Conservation (phyloP, 2,888 invertebrate species). For the Abrostola tripartita region DNA sequence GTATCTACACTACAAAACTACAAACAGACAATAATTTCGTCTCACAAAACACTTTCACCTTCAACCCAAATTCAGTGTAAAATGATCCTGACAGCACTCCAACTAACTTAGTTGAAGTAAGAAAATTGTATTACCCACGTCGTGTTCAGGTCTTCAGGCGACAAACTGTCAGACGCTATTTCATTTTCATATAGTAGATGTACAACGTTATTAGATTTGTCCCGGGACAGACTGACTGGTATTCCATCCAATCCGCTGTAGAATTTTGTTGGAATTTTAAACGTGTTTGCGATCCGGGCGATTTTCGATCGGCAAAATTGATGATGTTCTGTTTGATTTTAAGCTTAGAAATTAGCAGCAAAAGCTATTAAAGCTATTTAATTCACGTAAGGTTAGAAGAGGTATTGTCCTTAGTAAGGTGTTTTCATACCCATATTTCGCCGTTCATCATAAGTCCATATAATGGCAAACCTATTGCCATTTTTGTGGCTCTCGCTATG, state of each 20-base stretch:
- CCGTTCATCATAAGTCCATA: no score
- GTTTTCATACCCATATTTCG: no score
- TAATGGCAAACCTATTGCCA: no score
- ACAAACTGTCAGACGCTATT: conserved; percentile 10
- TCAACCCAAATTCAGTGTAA: background rate
- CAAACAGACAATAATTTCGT: background rate
- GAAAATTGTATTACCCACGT: conserved; percentile 5
- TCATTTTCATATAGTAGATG: conserved; percentile 11
- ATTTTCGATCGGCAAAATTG: background rate
- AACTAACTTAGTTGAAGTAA: conserved; percentile 12
- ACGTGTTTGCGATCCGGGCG: background rate
- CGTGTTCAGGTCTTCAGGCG: background rate
- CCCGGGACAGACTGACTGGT: conserved; percentile 11
- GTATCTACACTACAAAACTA: background rate
- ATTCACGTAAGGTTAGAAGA: no score
- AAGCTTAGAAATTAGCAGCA: background rate
- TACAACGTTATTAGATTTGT: conserved; percentile 20
- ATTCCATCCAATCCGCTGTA: conserved; percentile 12
- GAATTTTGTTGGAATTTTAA: conserved; percentile 5
- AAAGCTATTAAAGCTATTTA: no score
- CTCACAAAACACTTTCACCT: background rate
- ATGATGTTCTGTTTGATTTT: background rate
- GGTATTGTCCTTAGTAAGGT: no score
- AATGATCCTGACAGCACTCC: background rate
- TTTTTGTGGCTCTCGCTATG: no score